Evolutionary conservation across 1,140 invertebrate species (phyloP).

Genomic region (Melitaea cinxia): DNA sequence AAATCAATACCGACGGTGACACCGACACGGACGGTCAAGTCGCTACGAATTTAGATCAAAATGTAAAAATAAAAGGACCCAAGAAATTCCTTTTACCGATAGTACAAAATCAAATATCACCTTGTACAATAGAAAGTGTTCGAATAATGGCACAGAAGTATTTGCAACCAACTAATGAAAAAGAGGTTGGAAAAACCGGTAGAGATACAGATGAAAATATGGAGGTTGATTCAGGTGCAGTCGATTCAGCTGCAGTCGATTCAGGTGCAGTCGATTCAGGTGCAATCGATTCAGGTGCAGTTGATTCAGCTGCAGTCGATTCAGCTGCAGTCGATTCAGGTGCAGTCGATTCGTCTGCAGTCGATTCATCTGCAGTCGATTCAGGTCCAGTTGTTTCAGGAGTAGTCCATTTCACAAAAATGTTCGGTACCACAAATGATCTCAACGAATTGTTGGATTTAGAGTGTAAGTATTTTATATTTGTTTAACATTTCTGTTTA

Average conservation of each 20-base stretch:
- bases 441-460: constrained; percentile 62
- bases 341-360: too few species aligned
- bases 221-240: too few species aligned
- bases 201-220: too few species aligned
- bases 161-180: not conserved
- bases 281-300: too few species aligned
- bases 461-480: constrained; percentile 56
- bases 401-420: constrained; percentile 50
- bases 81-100: constrained; percentile 56
- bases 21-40: constrained; percentile 20
- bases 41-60: constrained; percentile 22
- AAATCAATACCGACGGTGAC: constrained; percentile 22
- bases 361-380: too few species aligned
- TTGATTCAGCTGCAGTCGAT: too few species aligned
- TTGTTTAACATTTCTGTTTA: not conserved
- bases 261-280: too few species aligned
- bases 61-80: constrained; percentile 31
- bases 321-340: too few species aligned
- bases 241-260: too few species aligned
- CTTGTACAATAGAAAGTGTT: constrained; percentile 23
- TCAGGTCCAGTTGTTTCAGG: not conserved
- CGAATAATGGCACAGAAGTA: constrained; percentile 42
- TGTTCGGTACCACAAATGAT: constrained; percentile 65
- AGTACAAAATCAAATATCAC: constrained; percentile 36
- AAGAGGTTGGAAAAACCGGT: not conserved